Conservation (phyloP, 2,888 invertebrate species). For the Myathropa florea region DNA sequence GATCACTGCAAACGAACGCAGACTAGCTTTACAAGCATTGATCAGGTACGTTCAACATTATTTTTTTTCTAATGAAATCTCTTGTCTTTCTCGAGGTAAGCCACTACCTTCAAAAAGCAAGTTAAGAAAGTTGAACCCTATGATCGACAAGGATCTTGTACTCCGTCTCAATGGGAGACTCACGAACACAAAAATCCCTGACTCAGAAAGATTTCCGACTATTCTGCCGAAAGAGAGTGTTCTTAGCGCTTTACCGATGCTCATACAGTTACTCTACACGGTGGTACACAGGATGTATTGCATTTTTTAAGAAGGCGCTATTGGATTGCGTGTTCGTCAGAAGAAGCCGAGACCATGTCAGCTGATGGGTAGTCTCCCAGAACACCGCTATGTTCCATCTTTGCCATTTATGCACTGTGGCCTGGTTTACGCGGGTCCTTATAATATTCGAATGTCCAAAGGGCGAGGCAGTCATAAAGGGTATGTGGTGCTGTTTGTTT, state of each 20-base stretch:
- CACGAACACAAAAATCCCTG: neutral
- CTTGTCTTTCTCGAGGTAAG: slow-evolving; percentile 7
- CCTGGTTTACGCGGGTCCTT: no score
- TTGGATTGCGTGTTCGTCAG: neutral
- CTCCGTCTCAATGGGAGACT: slow-evolving; percentile 27
- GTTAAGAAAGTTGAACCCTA: slow-evolving; percentile 26
- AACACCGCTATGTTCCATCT: no score
- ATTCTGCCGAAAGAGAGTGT: slow-evolving; percentile 16
- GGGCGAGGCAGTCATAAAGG: slow-evolving; percentile 18
- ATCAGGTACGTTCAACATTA: slow-evolving; percentile 24
- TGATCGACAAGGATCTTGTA: slow-evolving; percentile 10
- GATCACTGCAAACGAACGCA: slow-evolving; percentile 3
- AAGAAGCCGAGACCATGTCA: no score
- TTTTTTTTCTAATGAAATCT: slow-evolving; percentile 21
- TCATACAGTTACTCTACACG: slow-evolving; percentile 17
- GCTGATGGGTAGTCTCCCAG: no score
- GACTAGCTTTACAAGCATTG: neutral
- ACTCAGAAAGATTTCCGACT: slow-evolving; percentile 1
- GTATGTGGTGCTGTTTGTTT: slow-evolving; percentile 44
- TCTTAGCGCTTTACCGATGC: neutral
- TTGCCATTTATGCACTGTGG: no score
- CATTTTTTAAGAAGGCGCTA: slow-evolving; percentile 11
- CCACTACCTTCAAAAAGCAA: neutral
- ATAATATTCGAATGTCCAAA: no score
- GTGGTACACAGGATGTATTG: slow-evolving; percentile 8